Percentiles rank a stretch among this genome's conserved stretches.
Evolutionary conservation across 2,888 invertebrate species (phyloP).

Genomic region (Elysia crispata): DNA sequence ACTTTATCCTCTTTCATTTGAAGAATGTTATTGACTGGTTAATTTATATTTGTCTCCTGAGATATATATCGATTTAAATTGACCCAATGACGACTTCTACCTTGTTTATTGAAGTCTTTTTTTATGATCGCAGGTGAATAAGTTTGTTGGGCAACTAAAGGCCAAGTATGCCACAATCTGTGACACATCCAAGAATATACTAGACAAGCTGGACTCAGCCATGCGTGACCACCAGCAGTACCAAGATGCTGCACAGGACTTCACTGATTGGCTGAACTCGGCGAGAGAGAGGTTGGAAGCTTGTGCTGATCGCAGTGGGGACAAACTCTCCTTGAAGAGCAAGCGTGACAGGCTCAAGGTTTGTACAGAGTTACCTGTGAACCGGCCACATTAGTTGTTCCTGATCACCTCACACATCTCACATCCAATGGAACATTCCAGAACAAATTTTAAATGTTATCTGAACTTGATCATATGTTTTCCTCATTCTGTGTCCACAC

Average conservation of each 20-base stretch:
- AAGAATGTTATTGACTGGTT: no score
- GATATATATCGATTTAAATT: no score
- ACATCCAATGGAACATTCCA: no score
- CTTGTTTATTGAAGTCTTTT: neutral
- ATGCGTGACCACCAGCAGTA: constrained; percentile 91
- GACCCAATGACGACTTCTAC: neutral
- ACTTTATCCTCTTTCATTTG: no score
- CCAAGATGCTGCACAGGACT: constrained; percentile 85
- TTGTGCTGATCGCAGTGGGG: constrained; percentile 80
- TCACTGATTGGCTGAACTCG: constrained; percentile 86
- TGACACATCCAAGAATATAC: constrained; percentile 81
- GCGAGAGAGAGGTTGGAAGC: constrained; percentile 68
- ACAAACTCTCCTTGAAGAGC: constrained; percentile 82
- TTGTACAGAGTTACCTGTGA: neutral
- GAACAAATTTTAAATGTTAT: no score
- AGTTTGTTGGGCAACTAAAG: constrained; percentile 69
- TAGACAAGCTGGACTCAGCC: constrained; percentile 90
- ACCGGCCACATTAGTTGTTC: no score
- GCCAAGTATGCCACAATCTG: constrained; percentile 69
- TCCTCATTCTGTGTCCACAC: no score
- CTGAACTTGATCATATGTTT: no score
- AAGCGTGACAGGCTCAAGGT: constrained; percentile 76
- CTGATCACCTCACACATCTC: no score
- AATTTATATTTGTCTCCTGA: no score
- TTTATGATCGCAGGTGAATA: constrained; percentile 56